A percentile compares a stretch with the other conserved stretches of the same genome.
Evolutionary conservation across 2,113 vertebrate genomes (phyloP).

Genomic region (Zootoca vivipara): DNA sequence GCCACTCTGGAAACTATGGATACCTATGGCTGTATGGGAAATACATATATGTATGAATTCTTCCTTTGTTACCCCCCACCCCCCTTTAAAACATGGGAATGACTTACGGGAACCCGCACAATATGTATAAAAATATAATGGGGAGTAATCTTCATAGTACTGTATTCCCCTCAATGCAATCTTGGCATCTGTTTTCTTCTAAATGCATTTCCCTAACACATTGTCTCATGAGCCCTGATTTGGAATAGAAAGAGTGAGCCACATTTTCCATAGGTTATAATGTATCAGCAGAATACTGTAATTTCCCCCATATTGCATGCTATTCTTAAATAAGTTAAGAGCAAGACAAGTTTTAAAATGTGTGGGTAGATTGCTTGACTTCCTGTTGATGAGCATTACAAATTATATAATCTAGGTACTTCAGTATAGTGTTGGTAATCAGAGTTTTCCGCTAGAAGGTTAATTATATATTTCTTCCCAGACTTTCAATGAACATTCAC

Average conservation of each 20-base stretch:
- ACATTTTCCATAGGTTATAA: rapidly evolving
- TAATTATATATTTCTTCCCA: not conserved
- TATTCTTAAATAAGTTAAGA: not conserved
- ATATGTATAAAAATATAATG: not conserved
- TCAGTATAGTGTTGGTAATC: not conserved
- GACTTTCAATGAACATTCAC: not conserved
- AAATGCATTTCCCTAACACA: not conserved
- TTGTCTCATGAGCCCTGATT: not conserved
- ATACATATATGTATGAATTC: not conserved
- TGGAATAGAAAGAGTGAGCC: not conserved
- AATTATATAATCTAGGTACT: not conserved
- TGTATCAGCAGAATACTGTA: not conserved
- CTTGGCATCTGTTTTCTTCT: not conserved
- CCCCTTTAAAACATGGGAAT: not conserved
- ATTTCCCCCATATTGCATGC: rapidly evolving
- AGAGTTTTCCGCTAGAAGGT: not conserved
- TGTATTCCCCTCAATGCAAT: not conserved
- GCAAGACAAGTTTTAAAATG: not conserved
- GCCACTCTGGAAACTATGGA: not conserved
- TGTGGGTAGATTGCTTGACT: not conserved
- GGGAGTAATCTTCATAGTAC: not conserved
- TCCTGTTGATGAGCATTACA: not conserved
- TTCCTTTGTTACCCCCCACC: not conserved
- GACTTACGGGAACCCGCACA: not conserved
- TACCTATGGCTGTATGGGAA: not conserved